Base-by-base conservation (phyloP, 2,797 vertebrate species). In the Cygnus olor region DNA sequence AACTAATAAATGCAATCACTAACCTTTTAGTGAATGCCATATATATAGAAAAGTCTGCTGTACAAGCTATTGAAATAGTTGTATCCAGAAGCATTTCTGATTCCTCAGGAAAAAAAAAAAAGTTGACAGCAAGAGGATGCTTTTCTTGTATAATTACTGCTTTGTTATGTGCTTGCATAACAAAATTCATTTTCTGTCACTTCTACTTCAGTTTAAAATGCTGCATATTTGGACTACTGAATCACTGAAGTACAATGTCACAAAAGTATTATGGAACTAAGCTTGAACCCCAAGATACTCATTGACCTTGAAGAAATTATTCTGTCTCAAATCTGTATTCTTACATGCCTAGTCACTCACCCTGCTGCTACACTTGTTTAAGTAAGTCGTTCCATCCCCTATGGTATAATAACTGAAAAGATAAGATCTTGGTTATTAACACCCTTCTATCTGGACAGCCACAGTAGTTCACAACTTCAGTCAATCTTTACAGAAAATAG, bases 181-280 rank as follows among this genome's bases (percentile, higher is more conserved):
- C 54, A 85, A 68, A 90, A 86, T 19, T 60, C 9, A 70, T 44
- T 57, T 36, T 86, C 73, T 88, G 51, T 10, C 71, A 57, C 70
- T 76, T 65, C 57, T 63, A 40, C 58, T 32, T 40, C 47, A n/a
- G 11, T 70, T 72, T 57, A 34, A 80, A 80, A 84, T 53, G 21
- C 18, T 38, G 40, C 70, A 70, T 68, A n/a, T 54, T 58, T 38
- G 0, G 2, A 73, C 27, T 44, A 30, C 30, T 11, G 56, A 61
- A 58, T 14, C 73, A 32, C 22, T 36, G 25, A 57, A 79, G 69
- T 3, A 42, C 44, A 57, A 1, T 17, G 42, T 2, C 21, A 66
- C 44, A 44, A 18, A 68, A 89, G 47, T 56, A 53, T 27, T 17
- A 16, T 4, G 8, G 58, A 80, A 24, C 45, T 0, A 1, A 56